Conservation (phyloP, 1,140 invertebrate species). For the Drosophila takahashii region DNA sequence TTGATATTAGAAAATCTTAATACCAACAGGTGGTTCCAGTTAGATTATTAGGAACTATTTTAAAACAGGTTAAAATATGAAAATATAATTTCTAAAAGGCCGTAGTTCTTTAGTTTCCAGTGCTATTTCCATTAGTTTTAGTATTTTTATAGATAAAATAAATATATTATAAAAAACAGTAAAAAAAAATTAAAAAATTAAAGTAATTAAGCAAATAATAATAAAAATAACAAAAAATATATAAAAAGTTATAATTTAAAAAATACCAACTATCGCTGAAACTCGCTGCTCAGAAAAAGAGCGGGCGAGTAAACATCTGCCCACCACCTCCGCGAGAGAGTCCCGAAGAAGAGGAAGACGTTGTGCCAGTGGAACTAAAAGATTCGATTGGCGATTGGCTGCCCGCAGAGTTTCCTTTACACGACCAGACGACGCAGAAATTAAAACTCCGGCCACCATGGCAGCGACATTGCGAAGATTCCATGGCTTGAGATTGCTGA, state of each 20-base stretch:
- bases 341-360: conserved; percentile 50
- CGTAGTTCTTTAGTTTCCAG: too few relatives aligned
- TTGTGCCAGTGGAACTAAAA: conserved; percentile 70
- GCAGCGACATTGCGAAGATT: conserved; percentile 92
- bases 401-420: conserved; percentile 75
- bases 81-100: background rate
- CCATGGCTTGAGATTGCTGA: conserved; percentile 89
- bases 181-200: background rate
- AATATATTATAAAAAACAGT: background rate
- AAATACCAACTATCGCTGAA: conserved; percentile 20
- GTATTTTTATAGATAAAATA: background rate
- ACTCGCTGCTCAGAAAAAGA: background rate
- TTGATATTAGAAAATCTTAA: background rate
- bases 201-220: background rate
- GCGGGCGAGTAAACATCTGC: conserved; percentile 33
- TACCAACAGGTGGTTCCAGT: conserved; percentile 2
- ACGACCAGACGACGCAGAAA: conserved; percentile 75
- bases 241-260: background rate
- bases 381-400: conserved; percentile 69
- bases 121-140: too few relatives aligned
- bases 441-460: conserved; percentile 88
- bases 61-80: background rate
- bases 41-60: background rate
- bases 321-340: conserved; percentile 28
- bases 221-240: background rate